A percentile compares a stretch with the other conserved stretches of the same genome.
Evolutionary conservation across 2,113 vertebrate species (phyloP).

Genomic region (Proteles cristata): DNA sequence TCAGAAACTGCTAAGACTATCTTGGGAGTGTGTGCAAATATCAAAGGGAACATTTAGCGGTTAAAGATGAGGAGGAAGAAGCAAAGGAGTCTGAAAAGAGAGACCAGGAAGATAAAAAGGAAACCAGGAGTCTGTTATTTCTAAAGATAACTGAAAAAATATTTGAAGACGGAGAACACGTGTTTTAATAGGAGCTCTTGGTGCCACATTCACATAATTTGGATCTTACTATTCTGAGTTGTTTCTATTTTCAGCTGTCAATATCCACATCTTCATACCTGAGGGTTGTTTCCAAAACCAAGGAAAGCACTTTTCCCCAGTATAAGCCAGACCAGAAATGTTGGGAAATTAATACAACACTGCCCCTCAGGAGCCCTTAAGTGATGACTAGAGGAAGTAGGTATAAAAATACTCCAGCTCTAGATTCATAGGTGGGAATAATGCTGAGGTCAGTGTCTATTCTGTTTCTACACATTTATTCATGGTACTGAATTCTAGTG

Average conservation of each 20-base stretch:
- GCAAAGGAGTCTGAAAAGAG: neutral
- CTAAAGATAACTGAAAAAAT: neutral
- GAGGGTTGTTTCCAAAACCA: neutral
- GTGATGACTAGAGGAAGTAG: neutral
- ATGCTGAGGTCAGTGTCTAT: neutral
- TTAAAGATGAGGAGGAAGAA: neutral
- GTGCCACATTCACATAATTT: neutral
- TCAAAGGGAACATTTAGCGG: neutral
- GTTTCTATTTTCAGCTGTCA: neutral
- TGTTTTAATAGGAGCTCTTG: neutral
- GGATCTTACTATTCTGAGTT: neutral
- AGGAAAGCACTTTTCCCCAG: neutral
- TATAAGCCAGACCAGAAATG: neutral
- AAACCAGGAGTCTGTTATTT: neutral
- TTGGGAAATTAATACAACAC: neutral
- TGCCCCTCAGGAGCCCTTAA: neutral
- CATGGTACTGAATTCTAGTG: neutral
- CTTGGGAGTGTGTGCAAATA: neutral
- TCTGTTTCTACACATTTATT: neutral
- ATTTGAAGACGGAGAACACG: neutral
- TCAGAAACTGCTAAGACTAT: neutral
- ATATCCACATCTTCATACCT: neutral
- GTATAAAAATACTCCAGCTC: neutral
- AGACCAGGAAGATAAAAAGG: neutral
- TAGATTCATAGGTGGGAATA: neutral